A percentile compares a stretch with the other conserved stretches of the same genome.
Conservation (phyloP, 1,140 invertebrate species). For the Nasonia giraulti region DNA sequence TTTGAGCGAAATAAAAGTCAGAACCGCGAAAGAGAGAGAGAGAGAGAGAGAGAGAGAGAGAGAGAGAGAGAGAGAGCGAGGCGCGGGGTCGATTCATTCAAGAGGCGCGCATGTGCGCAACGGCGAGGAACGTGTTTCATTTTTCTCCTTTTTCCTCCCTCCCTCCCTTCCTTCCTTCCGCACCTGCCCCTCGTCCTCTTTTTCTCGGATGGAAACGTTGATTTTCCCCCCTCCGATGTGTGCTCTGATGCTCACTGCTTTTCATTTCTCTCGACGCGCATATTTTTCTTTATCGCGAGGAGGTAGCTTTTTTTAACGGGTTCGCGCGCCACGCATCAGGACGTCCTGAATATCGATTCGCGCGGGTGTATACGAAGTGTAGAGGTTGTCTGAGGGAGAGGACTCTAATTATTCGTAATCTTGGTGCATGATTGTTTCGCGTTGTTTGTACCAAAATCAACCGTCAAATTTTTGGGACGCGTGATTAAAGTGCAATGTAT, state of each 20-base stretch:
- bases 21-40: constrained; percentile 48
- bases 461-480: neutral
- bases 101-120: constrained; percentile 45
- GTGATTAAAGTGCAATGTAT: neutral
- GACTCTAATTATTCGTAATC: constrained; percentile 36
- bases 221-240: constrained; percentile 23
- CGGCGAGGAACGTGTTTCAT: constrained; percentile 31
- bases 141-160: neutral
- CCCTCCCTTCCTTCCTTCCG: neutral
- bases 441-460: constrained; percentile 25
- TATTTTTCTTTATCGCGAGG: constrained; percentile 46
- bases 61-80: constrained; percentile 42
- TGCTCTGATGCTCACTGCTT: neutral
- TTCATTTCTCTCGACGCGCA: constrained; percentile 39
- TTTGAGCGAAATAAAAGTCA: constrained; percentile 67
- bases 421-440: constrained; percentile 26
- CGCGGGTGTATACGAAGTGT: neutral
- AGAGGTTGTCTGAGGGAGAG: neutral
- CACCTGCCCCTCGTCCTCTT: neutral
- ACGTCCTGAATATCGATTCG: constrained; percentile 45
- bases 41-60: constrained; percentile 51
- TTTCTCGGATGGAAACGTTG: constrained; percentile 46
- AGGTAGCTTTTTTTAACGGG: constrained; percentile 26
- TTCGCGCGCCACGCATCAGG: constrained; percentile 16
- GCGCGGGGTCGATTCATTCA: constrained; percentile 47